Evolutionary conservation across 2,113 vertebrate species (phyloP).

Genomic region (Callithrix jacchus): DNA sequence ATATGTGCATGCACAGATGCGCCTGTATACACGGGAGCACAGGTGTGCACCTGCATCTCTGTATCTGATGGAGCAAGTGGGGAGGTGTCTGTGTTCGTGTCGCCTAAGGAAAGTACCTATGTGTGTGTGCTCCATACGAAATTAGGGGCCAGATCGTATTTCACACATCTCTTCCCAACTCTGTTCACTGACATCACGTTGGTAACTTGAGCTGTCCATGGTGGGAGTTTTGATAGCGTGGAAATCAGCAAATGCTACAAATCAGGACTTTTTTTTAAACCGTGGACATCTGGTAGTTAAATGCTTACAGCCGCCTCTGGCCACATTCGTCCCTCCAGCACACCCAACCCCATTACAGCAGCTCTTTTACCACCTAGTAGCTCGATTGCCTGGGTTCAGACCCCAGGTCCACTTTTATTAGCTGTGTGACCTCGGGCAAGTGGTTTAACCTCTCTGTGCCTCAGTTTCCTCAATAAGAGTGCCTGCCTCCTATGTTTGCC

Average conservation of each 20-base stretch:
- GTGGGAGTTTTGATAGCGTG: not conserved
- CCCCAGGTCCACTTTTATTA: not conserved
- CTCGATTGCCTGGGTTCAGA: not conserved
- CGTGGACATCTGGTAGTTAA: fast-evolving
- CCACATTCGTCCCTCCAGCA: not conserved
- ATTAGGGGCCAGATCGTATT: not conserved
- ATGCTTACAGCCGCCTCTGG: not conserved
- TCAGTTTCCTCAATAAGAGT: not conserved
- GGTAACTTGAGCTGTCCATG: not conserved
- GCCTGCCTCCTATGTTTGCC: not conserved
- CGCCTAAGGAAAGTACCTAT: fast-evolving
- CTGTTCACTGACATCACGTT: not conserved
- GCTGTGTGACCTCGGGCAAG: not conserved
- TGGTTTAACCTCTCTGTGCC: not conserved
- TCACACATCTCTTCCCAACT: not conserved
- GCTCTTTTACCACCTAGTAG: not conserved
- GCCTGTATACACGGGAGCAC: not conserved
- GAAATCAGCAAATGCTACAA: not conserved
- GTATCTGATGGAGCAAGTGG: not conserved
- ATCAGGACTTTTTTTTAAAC: not conserved
- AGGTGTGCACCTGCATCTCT: not conserved
- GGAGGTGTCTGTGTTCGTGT: not conserved
- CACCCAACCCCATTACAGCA: not conserved
- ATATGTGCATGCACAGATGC: no score
- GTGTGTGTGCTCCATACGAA: fast-evolving